Base-by-base conservation (phyloP, 2,797 vertebrate genomes). In the Hylomyscus alleni region DNA sequence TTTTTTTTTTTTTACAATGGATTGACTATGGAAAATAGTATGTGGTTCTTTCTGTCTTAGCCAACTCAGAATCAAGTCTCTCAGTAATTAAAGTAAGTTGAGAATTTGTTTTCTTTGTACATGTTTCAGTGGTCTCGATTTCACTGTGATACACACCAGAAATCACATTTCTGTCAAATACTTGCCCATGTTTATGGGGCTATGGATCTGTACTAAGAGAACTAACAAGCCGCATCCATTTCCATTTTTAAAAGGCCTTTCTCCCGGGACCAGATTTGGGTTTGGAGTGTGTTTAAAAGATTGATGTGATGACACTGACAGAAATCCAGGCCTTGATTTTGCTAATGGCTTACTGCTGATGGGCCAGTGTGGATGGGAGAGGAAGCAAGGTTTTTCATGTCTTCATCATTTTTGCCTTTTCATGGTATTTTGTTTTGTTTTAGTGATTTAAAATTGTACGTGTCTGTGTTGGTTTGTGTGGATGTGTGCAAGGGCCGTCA, bases 1-100 rank as follows among this genome's bases (percentile, higher is more conserved):
- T 72, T 73, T 97, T 98, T 96, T 93, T 96, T 98, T 47, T 75
- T 97, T 98, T 95, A 97, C 97, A 98, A 89, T 98, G 97, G 92
- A 97, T 98, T 95, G 77, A 88, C 87, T 95, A 94, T 95, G 92
- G 93, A 98, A 98, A 98, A 94, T 92, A 97, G 95, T 95, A 58
- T 97, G 95, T 97, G 96, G 95, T 97, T 96, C 93, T 90, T 93
- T 98, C 95, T 98, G 94, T 97, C 92, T 94, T 97, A 97, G 86
- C 96, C 98, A 97, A 98, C 97, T 98, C 95, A 1, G 0, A 97
- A 93, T 97, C 92, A 97, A 85, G 69, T 85, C 89, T 96, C 95
- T 98, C 95, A 96, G 96, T 93, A 98, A 97, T 90, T 97, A 89
- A 91, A 81, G 67, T 96, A 97, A 97, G 96, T 97, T 97, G 90